These are phyloP conservation scores for Philhelius pedissequus DNA, from an alignment of 2,888 invertebrate species.

Conservation along the genomic window DNA sequence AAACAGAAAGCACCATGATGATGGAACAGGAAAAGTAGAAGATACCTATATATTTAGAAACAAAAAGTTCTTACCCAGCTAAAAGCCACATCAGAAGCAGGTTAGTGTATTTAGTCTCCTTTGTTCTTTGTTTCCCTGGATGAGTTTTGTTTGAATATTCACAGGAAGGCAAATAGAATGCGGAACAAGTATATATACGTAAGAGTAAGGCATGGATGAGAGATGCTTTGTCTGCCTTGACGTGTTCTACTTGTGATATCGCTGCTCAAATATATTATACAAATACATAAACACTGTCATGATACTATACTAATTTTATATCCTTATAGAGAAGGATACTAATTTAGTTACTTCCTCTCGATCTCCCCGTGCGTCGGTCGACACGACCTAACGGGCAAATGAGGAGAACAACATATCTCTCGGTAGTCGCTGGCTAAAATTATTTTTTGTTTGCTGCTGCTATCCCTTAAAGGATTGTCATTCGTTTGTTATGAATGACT, in stretches of 20 bases:
- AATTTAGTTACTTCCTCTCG: conserved; percentile 21
- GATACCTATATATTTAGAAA: neutral
- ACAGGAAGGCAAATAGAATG: conserved; percentile 23
- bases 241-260: conserved; percentile 15
- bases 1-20: conserved; percentile 1
- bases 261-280: neutral
- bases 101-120: neutral
- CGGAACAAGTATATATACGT: neutral
- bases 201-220: neutral
- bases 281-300: neutral
- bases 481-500: conserved; percentile 54
- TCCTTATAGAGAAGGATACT: conserved; percentile 27
- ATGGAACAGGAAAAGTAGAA: neutral
- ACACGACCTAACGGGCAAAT: no score
- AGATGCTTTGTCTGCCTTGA: conserved; percentile 29
- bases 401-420: neutral
- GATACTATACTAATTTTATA: conserved; percentile 42
- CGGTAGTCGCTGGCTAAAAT: neutral
- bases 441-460: neutral
- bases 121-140: neutral
- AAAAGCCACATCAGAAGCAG: conserved; percentile 55
- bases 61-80: conserved; percentile 3
- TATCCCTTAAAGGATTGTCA: conserved; percentile 16
- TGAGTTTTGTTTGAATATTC: conserved; percentile 19
- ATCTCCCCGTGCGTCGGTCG: no score